phyloP scores from a whole-genome alignment of 2,113 vertebrate species.

The Peromyscus californicus region DNA sequence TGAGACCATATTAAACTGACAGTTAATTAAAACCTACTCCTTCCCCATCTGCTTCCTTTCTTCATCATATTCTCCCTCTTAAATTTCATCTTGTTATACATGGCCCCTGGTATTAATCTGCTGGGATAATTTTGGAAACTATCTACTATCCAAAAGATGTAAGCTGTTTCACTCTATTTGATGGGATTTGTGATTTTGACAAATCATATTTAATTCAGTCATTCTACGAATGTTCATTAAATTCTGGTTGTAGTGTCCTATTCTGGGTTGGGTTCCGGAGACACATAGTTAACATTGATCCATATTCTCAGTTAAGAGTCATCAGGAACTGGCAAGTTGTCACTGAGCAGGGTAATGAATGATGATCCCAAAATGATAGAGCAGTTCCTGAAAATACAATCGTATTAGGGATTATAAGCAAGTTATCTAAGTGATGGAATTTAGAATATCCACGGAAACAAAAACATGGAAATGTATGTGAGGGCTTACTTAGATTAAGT shows the following conservation, averaged over 20 bases:
- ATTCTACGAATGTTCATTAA: background rate
- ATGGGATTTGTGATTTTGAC: slow-evolving; percentile 23
- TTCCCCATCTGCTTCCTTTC: slow-evolving; percentile 48
- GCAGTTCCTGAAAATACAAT: background rate
- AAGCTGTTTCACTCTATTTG: background rate
- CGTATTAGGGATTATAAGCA: background rate
- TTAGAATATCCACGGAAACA: background rate
- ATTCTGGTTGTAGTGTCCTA: background rate
- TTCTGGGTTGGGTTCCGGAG: background rate
- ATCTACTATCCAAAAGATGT: slow-evolving; percentile 17
- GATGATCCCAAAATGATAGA: background rate
- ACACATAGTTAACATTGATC: background rate
- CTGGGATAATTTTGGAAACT: slow-evolving; percentile 37
- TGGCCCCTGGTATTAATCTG: background rate
- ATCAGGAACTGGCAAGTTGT: background rate
- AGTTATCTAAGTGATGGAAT: background rate
- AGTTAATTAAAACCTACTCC: slow-evolving; percentile 36
- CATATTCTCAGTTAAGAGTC: background rate
- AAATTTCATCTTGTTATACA: slow-evolving; percentile 19
- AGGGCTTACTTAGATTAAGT: background rate
- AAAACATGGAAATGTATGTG: background rate
- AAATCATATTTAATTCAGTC: background rate
- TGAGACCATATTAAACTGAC: slow-evolving; percentile 34
- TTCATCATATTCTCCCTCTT: slow-evolving; percentile 40
- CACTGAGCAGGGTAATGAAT: slow-evolving; percentile 1